Evolutionary conservation across 1,140 invertebrate genomes (phyloP).

Genomic region (fruit fly (Drosophila melanogaster)): DNA sequence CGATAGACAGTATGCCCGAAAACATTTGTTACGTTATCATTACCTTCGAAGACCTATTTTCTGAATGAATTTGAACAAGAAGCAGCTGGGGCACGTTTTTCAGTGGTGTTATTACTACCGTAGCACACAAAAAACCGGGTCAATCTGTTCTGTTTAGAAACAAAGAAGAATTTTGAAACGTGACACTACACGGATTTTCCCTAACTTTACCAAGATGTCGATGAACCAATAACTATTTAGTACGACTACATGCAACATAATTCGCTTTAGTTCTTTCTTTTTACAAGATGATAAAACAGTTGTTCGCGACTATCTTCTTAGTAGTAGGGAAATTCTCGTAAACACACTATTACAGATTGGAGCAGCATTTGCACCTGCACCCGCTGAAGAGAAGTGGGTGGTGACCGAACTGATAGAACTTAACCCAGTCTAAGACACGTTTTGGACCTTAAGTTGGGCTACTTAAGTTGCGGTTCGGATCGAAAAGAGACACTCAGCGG

Average conservation of each 20-base stretch:
- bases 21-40: neutral
- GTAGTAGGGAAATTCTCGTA: neutral
- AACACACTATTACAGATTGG: constrained; percentile 8
- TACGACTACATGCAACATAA: constrained; percentile 13
- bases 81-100: constrained; percentile 22
- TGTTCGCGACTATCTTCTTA: neutral
- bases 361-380: constrained; percentile 22
- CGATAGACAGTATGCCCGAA: neutral
- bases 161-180: constrained; percentile 33
- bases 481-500: neutral
- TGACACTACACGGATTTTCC: constrained; percentile 16
- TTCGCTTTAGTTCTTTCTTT: neutral
- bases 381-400: neutral
- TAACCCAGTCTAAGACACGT: constrained; percentile 19
- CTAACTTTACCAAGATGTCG: constrained; percentile 12
- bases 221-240: constrained; percentile 21
- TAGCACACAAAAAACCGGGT: constrained; percentile 3
- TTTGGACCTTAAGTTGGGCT: constrained; percentile 8
- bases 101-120: neutral
- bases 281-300: constrained; percentile 5
- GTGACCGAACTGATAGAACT: constrained; percentile 23
- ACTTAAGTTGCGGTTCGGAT: constrained; percentile 21
- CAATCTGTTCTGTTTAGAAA: constrained; percentile 15
- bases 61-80: constrained; percentile 24
- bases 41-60: constrained; percentile 25